Conservation (phyloP, 2,888 invertebrate species). For the Agrypnus murinus region DNA sequence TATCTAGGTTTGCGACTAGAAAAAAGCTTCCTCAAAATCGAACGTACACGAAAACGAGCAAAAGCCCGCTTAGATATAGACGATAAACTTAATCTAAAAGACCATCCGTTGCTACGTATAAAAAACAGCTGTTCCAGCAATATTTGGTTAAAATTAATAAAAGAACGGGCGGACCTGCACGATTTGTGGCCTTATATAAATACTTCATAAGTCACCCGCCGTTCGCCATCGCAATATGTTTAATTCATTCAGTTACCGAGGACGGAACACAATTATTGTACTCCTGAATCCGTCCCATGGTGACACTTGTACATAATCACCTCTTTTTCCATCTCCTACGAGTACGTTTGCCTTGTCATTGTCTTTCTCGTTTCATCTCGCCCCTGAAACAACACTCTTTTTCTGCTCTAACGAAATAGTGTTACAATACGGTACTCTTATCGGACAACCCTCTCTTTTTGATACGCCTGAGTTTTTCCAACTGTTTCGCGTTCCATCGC, state of each 20-base stretch:
- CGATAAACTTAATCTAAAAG: slow-evolving; percentile 51
- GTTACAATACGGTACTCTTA: slow-evolving; percentile 17
- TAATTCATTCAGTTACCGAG: slow-evolving; percentile 65
- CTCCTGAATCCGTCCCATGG: slow-evolving; percentile 72
- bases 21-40: slow-evolving; percentile 15
- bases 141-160: slow-evolving; percentile 62
- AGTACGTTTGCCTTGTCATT: background rate
- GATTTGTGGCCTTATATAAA: slow-evolving; percentile 60
- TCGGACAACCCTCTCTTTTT: slow-evolving; percentile 5
- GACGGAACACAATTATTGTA: slow-evolving; percentile 72
- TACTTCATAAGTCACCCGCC: slow-evolving; percentile 55
- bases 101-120: slow-evolving; percentile 54
- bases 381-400: slow-evolving; percentile 29
- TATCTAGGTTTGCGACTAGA: background rate
- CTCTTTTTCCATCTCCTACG: slow-evolving; percentile 32
- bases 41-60: slow-evolving; percentile 38
- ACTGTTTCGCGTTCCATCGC: background rate
- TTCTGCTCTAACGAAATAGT: slow-evolving; percentile 12
- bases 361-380: slow-evolving; percentile 1
- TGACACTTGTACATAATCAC: slow-evolving; percentile 79
- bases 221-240: slow-evolving; percentile 62
- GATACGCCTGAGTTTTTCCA: background rate
- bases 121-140: slow-evolving; percentile 60
- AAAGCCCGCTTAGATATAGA: slow-evolving; percentile 45
- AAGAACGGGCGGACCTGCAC: slow-evolving; percentile 54